Base-by-base conservation (phyloP, 92 coral and sea anemone species). In the Epizoanthus ramosus region DNA sequence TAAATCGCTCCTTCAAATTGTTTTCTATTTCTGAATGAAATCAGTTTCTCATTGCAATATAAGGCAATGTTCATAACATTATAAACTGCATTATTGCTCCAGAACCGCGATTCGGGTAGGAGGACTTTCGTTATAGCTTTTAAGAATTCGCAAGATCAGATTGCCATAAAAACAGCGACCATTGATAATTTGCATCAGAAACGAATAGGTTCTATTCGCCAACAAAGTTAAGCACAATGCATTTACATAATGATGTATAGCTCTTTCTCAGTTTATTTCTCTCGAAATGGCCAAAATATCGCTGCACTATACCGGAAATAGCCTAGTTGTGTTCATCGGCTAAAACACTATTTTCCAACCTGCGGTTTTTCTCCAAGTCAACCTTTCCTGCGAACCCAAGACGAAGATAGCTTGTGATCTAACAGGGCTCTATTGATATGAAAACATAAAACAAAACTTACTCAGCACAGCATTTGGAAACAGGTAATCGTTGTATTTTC, bases 381-480 rank as follows among this genome's bases (percentile, higher is more conserved):
- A 39, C 19, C 61, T 61, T 59, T 77, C 22, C 63, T 61, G 54
- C 39, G 41, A 77, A 61, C 54, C 15, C 45, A 19, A 37, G 71
- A 25, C 24, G 63, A 61, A 54, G 71, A 31, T 28, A 85, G 73
- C 79, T 31, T 65, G 47, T 31, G 64, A 72, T 77, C 63, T 84
- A 65, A 57, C 85, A 79, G 60, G 70, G 22, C 39, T 77, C 82
- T 77, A 65, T 79, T 64, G 77, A 64, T 79, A 79, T 65, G 79
- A 71, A 79, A 63, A 56, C 73, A 80, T 65, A 41, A 18, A 12
- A 43, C 57, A 33, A 18, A 68, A 94, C 99, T 97, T 85, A 97
- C 99, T 97, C 99, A 69, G 91, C 90, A 43, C 98, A 94, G 87
- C 98, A 93, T 85, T 94, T 97, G 50, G 99, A 97, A 87, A 97